Percentiles rank a stretch among this genome's conserved stretches.
Evolutionary conservation across 2,888 invertebrate genomes (phyloP).

Genomic region (Aplocera efformata): DNA sequence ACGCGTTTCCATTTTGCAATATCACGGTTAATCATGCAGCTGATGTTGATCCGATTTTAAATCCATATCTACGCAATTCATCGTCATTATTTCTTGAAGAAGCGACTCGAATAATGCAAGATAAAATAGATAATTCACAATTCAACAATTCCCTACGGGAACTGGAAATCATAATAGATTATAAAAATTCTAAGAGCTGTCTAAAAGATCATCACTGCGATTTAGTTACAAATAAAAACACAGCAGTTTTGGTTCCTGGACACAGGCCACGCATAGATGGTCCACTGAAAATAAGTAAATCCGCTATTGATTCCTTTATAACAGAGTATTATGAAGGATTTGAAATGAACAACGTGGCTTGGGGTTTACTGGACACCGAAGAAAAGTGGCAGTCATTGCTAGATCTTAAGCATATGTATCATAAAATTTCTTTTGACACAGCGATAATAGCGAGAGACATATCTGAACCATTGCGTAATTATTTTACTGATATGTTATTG

Average conservation of each 20-base stretch:
- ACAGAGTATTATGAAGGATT: constrained; percentile 69
- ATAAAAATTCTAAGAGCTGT: constrained; percentile 53
- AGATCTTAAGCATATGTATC: constrained; percentile 50
- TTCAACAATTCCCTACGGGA: constrained; percentile 46
- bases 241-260: constrained; percentile 40
- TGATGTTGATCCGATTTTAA: constrained; percentile 53
- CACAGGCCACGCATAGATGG: constrained; percentile 55
- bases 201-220: constrained; percentile 47
- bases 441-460: constrained; percentile 58
- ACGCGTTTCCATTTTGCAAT: constrained; percentile 58
- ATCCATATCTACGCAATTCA: constrained; percentile 56
- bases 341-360: constrained; percentile 51
- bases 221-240: constrained; percentile 46
- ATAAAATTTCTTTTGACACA: constrained; percentile 60
- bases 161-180: constrained; percentile 54
- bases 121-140: constrained; percentile 38
- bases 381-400: constrained; percentile 49
- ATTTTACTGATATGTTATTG: constrained; percentile 46
- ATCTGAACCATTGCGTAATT: constrained; percentile 49
- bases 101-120: constrained; percentile 48
- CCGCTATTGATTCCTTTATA: constrained; percentile 60
- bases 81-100: constrained; percentile 43
- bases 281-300: constrained; percentile 62
- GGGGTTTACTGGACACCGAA: constrained; percentile 47
- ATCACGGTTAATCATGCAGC: constrained; percentile 49